phyloP scores from a whole-genome alignment of 2,888 invertebrate species.

The Drosophila siamana region DNA sequence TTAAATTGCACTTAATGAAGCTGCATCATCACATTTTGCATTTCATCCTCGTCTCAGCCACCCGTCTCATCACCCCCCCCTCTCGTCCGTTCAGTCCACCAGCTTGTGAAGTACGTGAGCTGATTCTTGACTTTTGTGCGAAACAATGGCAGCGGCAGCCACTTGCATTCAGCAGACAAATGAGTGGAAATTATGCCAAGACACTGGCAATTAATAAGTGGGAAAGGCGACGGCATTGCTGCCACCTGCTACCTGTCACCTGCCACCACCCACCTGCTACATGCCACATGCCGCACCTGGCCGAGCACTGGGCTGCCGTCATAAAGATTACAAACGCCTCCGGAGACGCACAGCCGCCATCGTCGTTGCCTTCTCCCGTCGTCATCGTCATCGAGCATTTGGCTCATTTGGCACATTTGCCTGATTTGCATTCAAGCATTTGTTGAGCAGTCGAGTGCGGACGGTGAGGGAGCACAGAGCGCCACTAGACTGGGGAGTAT shows the following conservation, averaged over 20 bases:
- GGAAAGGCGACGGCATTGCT: conserved; percentile 51
- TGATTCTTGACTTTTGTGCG: conserved; percentile 64
- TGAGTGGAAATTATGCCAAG: conserved; percentile 81
- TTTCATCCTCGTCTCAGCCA: conserved; percentile 48
- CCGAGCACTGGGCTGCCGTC: neutral
- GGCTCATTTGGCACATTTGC: conserved; percentile 46
- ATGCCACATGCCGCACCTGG: conserved; percentile 9
- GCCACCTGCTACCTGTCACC: conserved; percentile 48
- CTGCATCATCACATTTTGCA: conserved; percentile 82
- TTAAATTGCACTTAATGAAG: conserved; percentile 80
- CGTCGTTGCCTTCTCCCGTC: no score
- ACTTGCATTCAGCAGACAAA: conserved; percentile 79
- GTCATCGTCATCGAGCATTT: conserved; percentile 23
- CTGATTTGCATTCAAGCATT: conserved; percentile 64
- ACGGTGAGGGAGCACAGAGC: neutral
- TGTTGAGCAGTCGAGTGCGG: neutral
- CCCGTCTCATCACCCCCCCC: neutral
- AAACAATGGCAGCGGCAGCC: conserved; percentile 63
- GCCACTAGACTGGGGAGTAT: conserved; percentile 31
- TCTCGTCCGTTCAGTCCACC: neutral
- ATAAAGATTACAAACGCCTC: conserved; percentile 46
- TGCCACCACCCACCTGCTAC: conserved; percentile 48
- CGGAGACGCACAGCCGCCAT: conserved; percentile 9
- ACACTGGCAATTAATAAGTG: conserved; percentile 80
- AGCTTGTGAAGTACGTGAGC: conserved; percentile 58